A percentile compares a stretch with the other conserved stretches of the same genome.
phyloP scores from a whole-genome alignment of 2,113 vertebrate genomes.

The Seriola aureovittata region DNA sequence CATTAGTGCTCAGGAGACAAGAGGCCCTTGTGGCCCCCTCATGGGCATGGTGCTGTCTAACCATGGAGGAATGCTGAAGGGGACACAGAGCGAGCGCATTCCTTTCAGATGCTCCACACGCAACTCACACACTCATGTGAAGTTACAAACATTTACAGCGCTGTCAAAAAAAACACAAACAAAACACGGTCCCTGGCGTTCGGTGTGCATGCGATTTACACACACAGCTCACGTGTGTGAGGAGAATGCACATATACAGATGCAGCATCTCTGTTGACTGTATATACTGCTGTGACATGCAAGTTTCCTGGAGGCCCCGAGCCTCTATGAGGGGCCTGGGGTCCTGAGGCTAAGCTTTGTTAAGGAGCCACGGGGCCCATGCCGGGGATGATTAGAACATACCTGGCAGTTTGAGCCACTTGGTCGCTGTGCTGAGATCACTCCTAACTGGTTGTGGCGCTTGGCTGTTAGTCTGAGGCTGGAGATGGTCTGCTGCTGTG shows the following conservation, averaged over 20 bases:
- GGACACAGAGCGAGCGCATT: constrained; percentile 66
- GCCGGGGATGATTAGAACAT: constrained; percentile 79
- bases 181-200: constrained; percentile 18
- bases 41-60: constrained; percentile 70
- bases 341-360: constrained; percentile 72
- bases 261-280: constrained; percentile 46
- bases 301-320: constrained; percentile 64
- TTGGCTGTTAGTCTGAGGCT: constrained; percentile 78
- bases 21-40: constrained; percentile 75
- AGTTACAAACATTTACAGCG: constrained; percentile 49
- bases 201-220: neutral
- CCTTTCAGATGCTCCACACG: constrained; percentile 65
- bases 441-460: constrained; percentile 81
- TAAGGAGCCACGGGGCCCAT: constrained; percentile 73
- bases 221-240: constrained; percentile 33
- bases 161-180: constrained; percentile 41
- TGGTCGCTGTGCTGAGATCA: constrained; percentile 78
- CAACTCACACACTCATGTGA: constrained; percentile 54
- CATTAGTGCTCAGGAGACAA: constrained; percentile 75
- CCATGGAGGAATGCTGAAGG: constrained; percentile 73
- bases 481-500: constrained; percentile 81
- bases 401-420: constrained; percentile 83
- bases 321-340: constrained; percentile 63
- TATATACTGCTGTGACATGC: constrained; percentile 49
- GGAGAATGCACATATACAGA: constrained; percentile 60